These are phyloP conservation scores for Xyrichtys novacula DNA, from an alignment of 2,797 vertebrate genomes.

Conservation along the genomic window DNA sequence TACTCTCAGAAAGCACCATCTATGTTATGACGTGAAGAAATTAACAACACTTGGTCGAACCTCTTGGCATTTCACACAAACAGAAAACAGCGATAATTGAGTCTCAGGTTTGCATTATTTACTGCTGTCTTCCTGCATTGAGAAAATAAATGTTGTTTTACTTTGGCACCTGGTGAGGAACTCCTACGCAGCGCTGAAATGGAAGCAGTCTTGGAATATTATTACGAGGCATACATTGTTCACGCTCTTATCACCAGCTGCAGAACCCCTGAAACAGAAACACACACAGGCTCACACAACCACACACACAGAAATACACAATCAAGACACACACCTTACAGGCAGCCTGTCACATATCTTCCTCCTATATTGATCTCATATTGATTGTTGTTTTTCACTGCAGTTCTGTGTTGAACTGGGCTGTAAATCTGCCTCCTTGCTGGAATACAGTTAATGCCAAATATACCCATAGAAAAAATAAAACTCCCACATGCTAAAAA, in stretches of 20 bases:
- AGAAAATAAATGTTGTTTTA: slow-evolving; percentile 63
- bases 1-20: slow-evolving; percentile 46
- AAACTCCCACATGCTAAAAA: neutral
- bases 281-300: no score
- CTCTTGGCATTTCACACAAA: slow-evolving; percentile 36
- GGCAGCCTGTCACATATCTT: slow-evolving; percentile 6
- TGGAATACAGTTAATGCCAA: slow-evolving; percentile 15
- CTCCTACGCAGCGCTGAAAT: slow-evolving; percentile 47
- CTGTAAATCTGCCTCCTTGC: slow-evolving; percentile 5
- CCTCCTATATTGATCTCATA: slow-evolving; percentile 37
- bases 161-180: slow-evolving; percentile 48
- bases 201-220: slow-evolving; percentile 44
- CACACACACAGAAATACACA: slow-evolving; percentile 18
- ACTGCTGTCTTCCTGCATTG: slow-evolving; percentile 37
- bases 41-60: slow-evolving; percentile 54
- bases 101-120: slow-evolving; percentile 57
- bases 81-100: slow-evolving; percentile 54
- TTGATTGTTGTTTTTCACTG: slow-evolving; percentile 38
- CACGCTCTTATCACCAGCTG: slow-evolving; percentile 45
- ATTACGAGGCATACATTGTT: slow-evolving; percentile 42
- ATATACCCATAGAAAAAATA: slow-evolving; percentile 12
- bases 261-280: slow-evolving; percentile 29
- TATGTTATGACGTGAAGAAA: slow-evolving; percentile 61
- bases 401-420: slow-evolving; percentile 3
- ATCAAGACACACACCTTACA: slow-evolving; percentile 25